Evolutionary conservation across 1,140 invertebrate genomes (phyloP).

Genomic region (Bicyclus anynana): DNA sequence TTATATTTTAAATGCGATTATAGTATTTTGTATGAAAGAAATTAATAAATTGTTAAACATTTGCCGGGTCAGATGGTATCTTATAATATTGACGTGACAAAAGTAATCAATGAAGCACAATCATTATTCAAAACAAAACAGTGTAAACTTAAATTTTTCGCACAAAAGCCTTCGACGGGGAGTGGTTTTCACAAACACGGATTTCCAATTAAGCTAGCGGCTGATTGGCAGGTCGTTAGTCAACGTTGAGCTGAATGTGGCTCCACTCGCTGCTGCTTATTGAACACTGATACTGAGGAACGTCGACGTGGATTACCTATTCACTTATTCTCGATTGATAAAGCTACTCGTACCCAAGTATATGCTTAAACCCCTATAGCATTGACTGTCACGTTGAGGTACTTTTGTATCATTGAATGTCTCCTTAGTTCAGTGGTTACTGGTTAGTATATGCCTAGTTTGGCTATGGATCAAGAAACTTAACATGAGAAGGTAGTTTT

Average conservation of each 20-base stretch:
- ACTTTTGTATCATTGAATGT: too few species aligned
- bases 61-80: too few species aligned
- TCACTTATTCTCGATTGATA: not conserved
- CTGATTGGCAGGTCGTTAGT: constrained; percentile 74
- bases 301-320: constrained; percentile 1
- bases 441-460: too few species aligned
- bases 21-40: too few species aligned
- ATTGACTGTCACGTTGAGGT: too few species aligned
- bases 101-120: not conserved
- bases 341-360: not conserved
- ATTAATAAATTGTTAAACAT: too few species aligned
- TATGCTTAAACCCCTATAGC: too few species aligned
- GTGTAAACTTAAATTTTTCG: constrained; percentile 65
- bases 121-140: constrained; percentile 15
- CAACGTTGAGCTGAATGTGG: constrained; percentile 57
- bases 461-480: too few species aligned
- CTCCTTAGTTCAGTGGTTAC: too few species aligned
- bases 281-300: constrained; percentile 10
- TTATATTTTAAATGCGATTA: too few species aligned
- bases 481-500: too few species aligned
- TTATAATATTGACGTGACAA: not conserved
- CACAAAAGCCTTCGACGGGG: constrained; percentile 62
- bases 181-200: constrained; percentile 52
- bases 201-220: constrained; percentile 69
- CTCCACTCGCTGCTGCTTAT: constrained; percentile 20